phyloP scores from a whole-genome alignment of 2,797 vertebrate genomes.

The Sebastiscus albofasciatus region DNA sequence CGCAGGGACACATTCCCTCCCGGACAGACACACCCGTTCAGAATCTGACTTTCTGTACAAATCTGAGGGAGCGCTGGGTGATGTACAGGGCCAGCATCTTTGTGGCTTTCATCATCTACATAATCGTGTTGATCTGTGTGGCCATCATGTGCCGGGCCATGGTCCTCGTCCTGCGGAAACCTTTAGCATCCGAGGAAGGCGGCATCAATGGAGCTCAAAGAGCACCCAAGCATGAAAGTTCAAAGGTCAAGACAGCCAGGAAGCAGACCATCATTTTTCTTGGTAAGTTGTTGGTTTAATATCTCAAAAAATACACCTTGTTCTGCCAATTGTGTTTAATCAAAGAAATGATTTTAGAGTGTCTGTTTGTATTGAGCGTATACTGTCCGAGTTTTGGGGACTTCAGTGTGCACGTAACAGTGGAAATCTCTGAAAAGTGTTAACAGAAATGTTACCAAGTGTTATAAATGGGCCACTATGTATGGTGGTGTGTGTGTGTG shows the following conservation, averaged over 20 bases:
- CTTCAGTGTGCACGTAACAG: not conserved
- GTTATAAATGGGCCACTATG: not conserved
- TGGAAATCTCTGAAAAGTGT: not conserved
- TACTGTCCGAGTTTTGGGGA: not conserved
- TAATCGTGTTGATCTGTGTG: slow-evolving; percentile 86
- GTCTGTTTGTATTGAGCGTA: not conserved
- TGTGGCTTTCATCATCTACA: slow-evolving; percentile 87
- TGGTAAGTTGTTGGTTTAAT: slow-evolving; percentile 81
- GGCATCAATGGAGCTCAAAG: not conserved
- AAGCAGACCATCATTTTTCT: slow-evolving; percentile 94
- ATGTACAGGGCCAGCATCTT: slow-evolving; percentile 91
- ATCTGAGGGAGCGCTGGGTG: slow-evolving; percentile 85
- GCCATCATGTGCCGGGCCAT: slow-evolving; percentile 93
- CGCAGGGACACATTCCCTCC: slow-evolving; percentile 80
- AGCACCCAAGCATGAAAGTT: slow-evolving; percentile 75
- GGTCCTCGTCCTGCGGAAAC: slow-evolving; percentile 84
- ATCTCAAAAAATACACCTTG: not conserved
- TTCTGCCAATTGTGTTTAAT: not conserved
- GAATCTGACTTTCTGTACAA: slow-evolving; percentile 94
- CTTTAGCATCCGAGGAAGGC: slow-evolving; percentile 58
- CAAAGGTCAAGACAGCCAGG: slow-evolving; percentile 82
- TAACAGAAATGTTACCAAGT: not conserved
- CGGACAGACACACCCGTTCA: slow-evolving; percentile 13
- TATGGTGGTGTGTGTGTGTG: not conserved
- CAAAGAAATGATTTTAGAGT: not conserved